Conservation (phyloP, 2,888 invertebrate genomes). For the Drosophila formosana region DNA sequence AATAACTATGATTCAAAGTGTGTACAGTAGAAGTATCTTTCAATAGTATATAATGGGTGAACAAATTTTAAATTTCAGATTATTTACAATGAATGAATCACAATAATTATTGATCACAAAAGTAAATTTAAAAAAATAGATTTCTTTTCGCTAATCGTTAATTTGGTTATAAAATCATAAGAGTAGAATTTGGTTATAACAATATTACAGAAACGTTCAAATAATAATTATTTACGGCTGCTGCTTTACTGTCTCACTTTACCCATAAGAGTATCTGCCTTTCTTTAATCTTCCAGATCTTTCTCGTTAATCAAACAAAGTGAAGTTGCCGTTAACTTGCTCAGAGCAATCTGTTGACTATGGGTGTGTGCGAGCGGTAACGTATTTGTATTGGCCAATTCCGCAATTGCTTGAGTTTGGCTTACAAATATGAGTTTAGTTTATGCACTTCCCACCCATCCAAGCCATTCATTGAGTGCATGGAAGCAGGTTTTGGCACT, state of each 20-base stretch:
- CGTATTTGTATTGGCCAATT: conserved; percentile 13
- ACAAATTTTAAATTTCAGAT: too few species aligned
- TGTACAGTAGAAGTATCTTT: neutral
- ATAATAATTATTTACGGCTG: too few species aligned
- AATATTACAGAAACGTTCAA: too few species aligned
- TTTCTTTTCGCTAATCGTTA: too few species aligned
- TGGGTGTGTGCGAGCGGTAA: neutral
- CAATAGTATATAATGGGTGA: neutral
- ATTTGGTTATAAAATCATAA: too few species aligned
- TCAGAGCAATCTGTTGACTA: neutral
- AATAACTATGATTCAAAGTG: neutral
- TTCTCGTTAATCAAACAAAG: conserved; percentile 2
- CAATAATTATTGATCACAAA: too few species aligned
- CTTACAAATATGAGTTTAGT: conserved; percentile 4
- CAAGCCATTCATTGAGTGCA: conserved; percentile 14
- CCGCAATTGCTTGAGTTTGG: conserved; percentile 2
- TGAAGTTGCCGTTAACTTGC: neutral
- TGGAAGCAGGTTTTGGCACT: conserved; percentile 35
- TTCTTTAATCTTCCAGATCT: neutral
- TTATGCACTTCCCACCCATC: conserved; percentile 40
- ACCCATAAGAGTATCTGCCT: neutral
- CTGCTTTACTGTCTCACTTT: neutral
- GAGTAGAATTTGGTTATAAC: too few species aligned
- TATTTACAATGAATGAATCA: neutral
- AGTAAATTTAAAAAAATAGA: too few species aligned